These are phyloP conservation scores for Lithosia quadra DNA, from an alignment of 2,888 invertebrate species.

Conservation along the genomic window DNA sequence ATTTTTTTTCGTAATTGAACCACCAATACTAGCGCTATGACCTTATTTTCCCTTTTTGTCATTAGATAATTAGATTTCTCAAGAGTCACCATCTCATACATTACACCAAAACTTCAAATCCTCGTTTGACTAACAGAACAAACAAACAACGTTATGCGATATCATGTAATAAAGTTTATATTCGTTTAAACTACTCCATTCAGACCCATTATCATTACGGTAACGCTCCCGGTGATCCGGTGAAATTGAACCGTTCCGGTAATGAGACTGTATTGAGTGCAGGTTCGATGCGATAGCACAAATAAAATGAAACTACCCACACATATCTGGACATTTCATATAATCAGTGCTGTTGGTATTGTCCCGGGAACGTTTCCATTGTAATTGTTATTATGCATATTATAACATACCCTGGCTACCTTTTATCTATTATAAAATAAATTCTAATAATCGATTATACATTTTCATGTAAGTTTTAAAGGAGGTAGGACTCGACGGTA, in stretches of 20 bases:
- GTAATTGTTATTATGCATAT: neutral
- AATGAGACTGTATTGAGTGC: constrained; percentile 64
- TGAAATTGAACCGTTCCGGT: constrained; percentile 67
- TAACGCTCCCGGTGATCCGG: constrained; percentile 56
- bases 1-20: too few relatives aligned
- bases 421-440: neutral
- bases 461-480: too few relatives aligned
- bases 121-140: neutral
- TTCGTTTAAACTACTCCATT: constrained; percentile 48
- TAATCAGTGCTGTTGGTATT: neutral
- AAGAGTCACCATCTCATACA: too few relatives aligned
- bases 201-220: constrained; percentile 60
- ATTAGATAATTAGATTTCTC: too few relatives aligned
- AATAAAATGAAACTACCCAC: constrained; percentile 56
- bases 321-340: constrained; percentile 19
- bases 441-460: too few relatives aligned
- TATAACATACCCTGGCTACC: neutral
- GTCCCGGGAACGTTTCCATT: neutral
- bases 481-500: too few relatives aligned
- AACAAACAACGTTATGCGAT: neutral
- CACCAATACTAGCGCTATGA: too few relatives aligned
- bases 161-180: constrained; percentile 20
- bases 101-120: too few relatives aligned
- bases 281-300: constrained; percentile 54
- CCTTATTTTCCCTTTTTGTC: too few relatives aligned